These are phyloP conservation scores for Apostichopus leukothele DNA, from an alignment of 53 echinoderm and acorn worm genomes.

Conservation along the genomic window DNA sequence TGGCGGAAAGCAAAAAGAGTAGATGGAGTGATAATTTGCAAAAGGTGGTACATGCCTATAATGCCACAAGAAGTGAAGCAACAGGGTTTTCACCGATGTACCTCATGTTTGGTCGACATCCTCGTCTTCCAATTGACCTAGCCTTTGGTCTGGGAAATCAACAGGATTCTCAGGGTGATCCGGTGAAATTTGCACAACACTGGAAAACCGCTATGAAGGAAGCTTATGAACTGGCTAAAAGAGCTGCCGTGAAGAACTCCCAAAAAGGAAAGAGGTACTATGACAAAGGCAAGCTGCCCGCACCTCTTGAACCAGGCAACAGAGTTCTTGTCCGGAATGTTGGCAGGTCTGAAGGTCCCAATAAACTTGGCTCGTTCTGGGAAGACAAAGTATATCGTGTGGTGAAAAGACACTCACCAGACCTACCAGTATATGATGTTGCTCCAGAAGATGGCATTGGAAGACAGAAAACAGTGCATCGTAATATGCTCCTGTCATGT, in stretches of 20 bases:
- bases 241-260: conserved; percentile 9
- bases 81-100: conserved; percentile 30
- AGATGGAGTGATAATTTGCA: conserved; percentile 50
- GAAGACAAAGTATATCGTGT: conserved; percentile 56
- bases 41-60: conserved; percentile 70
- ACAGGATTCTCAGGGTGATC: too few species aligned
- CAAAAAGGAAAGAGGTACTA: conserved; percentile 36
- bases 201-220: conserved; percentile 48
- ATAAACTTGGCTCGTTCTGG: conserved; percentile 61
- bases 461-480: conserved; percentile 39
- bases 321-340: conserved; percentile 61
- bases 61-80: conserved; percentile 51
- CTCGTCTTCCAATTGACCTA: conserved; percentile 43
- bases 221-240: conserved; percentile 47
- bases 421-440: conserved; percentile 67
- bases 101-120: conserved; percentile 15
- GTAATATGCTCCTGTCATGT: conserved; percentile 59
- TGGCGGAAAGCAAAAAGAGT: too few species aligned
- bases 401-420: conserved; percentile 43
- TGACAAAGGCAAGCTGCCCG: conserved; percentile 19
- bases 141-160: conserved; percentile 29
- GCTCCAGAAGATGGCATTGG: conserved; percentile 40
- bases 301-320: conserved; percentile 56
- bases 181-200: not conserved
- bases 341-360: conserved; percentile 50